Evolutionary conservation across 2,797 vertebrate genomes (phyloP).

Genomic region (Knipowitschia caucasica): DNA sequence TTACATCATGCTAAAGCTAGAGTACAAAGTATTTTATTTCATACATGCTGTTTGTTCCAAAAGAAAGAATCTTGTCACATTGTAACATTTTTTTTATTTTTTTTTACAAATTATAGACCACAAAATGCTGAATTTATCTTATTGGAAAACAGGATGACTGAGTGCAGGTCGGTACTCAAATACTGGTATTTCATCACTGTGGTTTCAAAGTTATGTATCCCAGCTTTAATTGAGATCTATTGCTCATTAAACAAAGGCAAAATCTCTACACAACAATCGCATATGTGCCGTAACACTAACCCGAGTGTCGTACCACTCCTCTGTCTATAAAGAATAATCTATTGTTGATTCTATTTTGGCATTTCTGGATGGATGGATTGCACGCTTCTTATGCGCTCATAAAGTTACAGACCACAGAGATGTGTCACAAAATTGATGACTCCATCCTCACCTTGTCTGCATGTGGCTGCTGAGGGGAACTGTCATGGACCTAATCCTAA

Average conservation of each 20-base stretch:
- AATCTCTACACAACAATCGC: not conserved
- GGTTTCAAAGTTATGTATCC: too few species aligned
- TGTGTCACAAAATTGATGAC: conserved; percentile 29
- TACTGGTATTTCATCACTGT: too few species aligned
- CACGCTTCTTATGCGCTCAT: conserved; percentile 1
- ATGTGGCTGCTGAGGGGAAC: conserved; percentile 42
- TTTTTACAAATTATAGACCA: too few species aligned
- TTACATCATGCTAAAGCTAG: too few species aligned
- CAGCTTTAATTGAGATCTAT: too few species aligned
- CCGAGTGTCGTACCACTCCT: not conserved
- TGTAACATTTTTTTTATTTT: too few species aligned
- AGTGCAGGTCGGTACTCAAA: too few species aligned
- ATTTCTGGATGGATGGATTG: conserved; percentile 26
- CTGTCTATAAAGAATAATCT: not conserved
- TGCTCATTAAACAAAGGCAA: not conserved
- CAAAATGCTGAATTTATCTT: too few species aligned
- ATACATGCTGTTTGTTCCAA: too few species aligned
- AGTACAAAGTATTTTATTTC: too few species aligned
- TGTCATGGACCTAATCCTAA: conserved; percentile 42
- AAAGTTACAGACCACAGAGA: conserved; percentile 4
- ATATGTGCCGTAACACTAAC: not conserved
- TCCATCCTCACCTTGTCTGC: conserved; percentile 34
- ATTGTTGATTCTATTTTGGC: not conserved
- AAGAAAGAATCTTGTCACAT: too few species aligned
- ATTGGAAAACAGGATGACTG: too few species aligned